Conservation (phyloP, 2,113 vertebrate species). For the Gavia stellata region DNA sequence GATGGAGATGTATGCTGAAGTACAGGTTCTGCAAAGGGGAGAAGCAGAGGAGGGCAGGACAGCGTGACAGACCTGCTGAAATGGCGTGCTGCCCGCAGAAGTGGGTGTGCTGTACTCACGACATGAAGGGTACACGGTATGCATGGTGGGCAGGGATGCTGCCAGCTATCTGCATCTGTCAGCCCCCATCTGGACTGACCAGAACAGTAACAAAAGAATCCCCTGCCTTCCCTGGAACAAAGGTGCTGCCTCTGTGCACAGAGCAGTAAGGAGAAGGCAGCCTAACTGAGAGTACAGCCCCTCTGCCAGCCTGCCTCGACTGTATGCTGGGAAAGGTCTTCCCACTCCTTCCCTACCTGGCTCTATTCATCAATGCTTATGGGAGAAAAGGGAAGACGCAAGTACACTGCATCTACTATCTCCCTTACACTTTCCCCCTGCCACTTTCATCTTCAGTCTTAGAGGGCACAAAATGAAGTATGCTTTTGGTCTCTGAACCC, state of each 20-base stretch:
- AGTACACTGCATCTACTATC: not conserved
- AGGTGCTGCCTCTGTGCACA: not conserved
- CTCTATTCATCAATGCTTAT: rapidly evolving
- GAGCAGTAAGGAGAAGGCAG: not conserved
- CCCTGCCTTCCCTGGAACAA: not conserved
- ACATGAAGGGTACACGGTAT: not conserved
- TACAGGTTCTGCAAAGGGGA: not conserved
- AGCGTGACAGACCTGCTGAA: not conserved
- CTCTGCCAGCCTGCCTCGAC: not conserved
- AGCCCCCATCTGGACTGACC: not conserved
- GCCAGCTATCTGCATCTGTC: not conserved
- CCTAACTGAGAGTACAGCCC: not conserved
- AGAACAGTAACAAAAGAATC: not conserved
- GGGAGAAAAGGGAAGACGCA: not conserved
- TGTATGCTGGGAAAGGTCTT: not conserved
- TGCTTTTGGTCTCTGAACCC: not conserved
- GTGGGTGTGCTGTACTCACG: not conserved
- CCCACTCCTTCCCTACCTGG: not conserved
- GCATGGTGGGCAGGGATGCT: not conserved
- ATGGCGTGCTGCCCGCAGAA: not conserved
- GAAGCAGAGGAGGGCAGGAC: not conserved
- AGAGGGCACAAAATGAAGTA: not conserved
- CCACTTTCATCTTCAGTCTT: not conserved
- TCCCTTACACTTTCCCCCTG: not conserved
- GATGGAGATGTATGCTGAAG: not conserved